Base-by-base conservation (phyloP, 2,797 vertebrate species). In the Coreius guichenoti region DNA sequence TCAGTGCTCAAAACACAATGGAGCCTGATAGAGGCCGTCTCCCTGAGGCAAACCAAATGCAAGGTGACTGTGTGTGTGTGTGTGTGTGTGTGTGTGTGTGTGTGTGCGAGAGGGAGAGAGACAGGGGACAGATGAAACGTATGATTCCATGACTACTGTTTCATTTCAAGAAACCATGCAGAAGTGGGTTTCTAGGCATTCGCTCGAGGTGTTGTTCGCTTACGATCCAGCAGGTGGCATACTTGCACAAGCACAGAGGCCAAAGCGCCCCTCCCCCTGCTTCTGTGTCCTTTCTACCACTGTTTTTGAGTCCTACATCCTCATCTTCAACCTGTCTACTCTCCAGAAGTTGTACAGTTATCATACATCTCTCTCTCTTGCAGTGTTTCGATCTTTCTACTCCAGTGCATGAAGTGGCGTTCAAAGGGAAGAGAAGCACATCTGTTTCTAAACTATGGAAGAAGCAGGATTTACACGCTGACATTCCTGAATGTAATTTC, bases 171-270 rank as follows among this genome's bases (percentile, higher is more conserved):
- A 69, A 56, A 61, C 39, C 17, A 26, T 80, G 70, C 56, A 69
- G 45, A 73, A 81, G 72, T 74, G 82, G 36, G 31, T 36, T 63
- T 80, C 45, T 29, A 21, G 14, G 43, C 31, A 67, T 7, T 76
- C 19, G 8, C 21, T 72, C 13, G 0, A 73, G 43, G 3, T 81
- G 87, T 68, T 26, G 16, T 79, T 75, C 23, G 3, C n/a, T 80
- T 65, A 54, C 9, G 69, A 43, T 89, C 94, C 95, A 95, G 93
- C 83, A 96, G 95, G 94, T 94, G 95, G 94, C 93, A 92, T 89
- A 88, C 92, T 95, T 95, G 94, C 91, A 93, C 92, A 92, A 93
- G 91, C 87, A 77, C 93, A 92, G 75, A 84, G 65, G 65, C n/a
- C n/a, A 77, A 81, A 61, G 76, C 29, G 51, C 21, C 49, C 81